These are phyloP conservation scores for Zygogramma bicolorata DNA, from an alignment of 2,888 invertebrate species.

Conservation along the genomic window DNA sequence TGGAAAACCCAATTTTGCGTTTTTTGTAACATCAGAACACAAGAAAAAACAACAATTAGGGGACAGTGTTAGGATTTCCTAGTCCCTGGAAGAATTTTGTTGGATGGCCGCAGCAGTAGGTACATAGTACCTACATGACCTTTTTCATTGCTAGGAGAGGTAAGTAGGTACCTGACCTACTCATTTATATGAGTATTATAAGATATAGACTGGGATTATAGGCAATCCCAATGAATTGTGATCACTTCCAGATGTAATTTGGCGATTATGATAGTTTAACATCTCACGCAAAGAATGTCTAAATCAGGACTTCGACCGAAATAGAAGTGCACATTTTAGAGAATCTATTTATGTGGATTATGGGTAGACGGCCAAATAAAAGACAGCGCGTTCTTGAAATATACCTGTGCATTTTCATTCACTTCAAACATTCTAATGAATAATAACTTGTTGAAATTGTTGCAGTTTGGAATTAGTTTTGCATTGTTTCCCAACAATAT, in stretches of 20 bases:
- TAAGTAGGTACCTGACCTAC: no score
- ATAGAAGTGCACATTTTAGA: slow-evolving; percentile 16
- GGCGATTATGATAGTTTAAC: neutral
- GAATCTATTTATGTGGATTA: slow-evolving; percentile 16
- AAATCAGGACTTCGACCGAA: slow-evolving; percentile 12
- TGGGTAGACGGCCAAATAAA: slow-evolving; percentile 1
- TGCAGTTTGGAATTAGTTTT: neutral
- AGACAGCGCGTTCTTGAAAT: neutral
- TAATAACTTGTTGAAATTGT: neutral
- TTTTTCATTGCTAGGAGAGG: no score
- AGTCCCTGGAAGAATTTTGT: no score
- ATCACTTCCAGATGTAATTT: neutral
- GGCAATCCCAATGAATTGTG: neutral
- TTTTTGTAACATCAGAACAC: no score
- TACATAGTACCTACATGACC: no score
- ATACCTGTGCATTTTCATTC: neutral
- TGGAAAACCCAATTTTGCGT: no score
- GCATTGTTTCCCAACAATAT: neutral
- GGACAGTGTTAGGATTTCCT: no score
- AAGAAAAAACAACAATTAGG: no score
- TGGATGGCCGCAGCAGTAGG: no score
- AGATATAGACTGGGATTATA: neutral
- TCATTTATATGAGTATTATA: no score
- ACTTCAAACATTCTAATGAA: neutral
- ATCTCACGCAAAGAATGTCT: slow-evolving; percentile 19